A percentile compares a stretch with the other conserved stretches of the same genome.
phyloP scores from a whole-genome alignment of 53 echinoderm and acorn worm species.

The Stichopus horrens region DNA sequence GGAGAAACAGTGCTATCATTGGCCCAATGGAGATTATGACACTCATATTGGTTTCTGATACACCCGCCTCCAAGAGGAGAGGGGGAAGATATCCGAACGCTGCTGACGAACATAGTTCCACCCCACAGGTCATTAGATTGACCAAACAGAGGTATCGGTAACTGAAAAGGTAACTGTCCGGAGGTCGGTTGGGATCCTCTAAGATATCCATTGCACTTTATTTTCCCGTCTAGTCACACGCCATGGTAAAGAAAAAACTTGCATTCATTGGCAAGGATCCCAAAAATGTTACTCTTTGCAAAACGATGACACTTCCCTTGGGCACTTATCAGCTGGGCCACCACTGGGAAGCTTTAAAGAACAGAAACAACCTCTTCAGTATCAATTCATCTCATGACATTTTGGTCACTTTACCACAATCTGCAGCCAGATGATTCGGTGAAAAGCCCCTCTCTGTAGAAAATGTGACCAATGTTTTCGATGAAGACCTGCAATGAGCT shows the following conservation, averaged over 20 bases:
- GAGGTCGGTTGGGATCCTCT: conserved; percentile 27
- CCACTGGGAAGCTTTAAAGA: too few species aligned
- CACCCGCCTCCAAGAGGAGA: conserved; percentile 84
- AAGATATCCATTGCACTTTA: background rate
- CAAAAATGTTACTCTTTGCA: too few species aligned
- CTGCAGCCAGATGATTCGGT: too few species aligned
- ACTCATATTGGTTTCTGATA: conserved; percentile 89
- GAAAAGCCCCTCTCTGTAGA: too few species aligned
- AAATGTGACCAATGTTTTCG: too few species aligned
- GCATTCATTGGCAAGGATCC: too few species aligned
- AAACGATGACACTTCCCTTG: too few species aligned
- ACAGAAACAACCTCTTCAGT: too few species aligned
- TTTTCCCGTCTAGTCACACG: background rate
- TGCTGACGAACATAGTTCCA: conserved; percentile 88
- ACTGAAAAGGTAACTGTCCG: conserved; percentile 59
- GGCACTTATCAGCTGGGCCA: too few species aligned
- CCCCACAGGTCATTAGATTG: conserved; percentile 82
- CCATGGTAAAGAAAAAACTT: background rate
- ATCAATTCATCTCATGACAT: too few species aligned
- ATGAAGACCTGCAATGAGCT: too few species aligned
- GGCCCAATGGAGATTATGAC: conserved; percentile 87
- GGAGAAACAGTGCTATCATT: conserved; percentile 71
- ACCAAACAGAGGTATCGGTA: conserved; percentile 60
- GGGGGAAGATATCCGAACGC: conserved; percentile 97
- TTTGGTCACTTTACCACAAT: too few species aligned